phyloP scores from a whole-genome alignment of 1,140 invertebrate genomes.

The Lordiphosa stackelbergi region DNA sequence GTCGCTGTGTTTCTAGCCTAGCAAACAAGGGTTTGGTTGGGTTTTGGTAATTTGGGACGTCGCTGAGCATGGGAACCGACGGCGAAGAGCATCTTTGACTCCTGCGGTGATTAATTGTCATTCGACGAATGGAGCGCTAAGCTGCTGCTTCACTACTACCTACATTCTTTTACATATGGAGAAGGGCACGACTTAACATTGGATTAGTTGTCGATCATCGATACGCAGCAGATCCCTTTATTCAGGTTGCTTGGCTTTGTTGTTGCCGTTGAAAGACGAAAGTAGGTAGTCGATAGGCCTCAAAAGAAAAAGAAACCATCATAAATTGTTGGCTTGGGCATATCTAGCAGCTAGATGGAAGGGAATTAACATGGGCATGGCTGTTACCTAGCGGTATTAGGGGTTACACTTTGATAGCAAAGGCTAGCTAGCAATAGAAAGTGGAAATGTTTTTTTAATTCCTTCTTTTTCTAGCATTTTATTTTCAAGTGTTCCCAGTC shows the following conservation, averaged over 20 bases:
- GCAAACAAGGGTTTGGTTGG: slow-evolving; percentile 62
- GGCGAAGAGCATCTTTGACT: slow-evolving; percentile 64
- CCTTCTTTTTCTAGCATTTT: too few species aligned
- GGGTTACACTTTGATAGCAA: too few species aligned
- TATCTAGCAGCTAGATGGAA: slow-evolving; percentile 1
- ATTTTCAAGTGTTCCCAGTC: too few species aligned
- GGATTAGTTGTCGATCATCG: slow-evolving; percentile 70
- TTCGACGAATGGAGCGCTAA: slow-evolving; percentile 21
- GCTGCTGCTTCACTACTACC: slow-evolving; percentile 11
- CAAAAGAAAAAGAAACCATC: slow-evolving; percentile 21
- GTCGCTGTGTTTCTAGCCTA: slow-evolving; percentile 27
- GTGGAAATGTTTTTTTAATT: too few species aligned
- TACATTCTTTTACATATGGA: not conserved
- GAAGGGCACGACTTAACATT: slow-evolving; percentile 43
- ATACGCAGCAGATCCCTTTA: slow-evolving; percentile 28
- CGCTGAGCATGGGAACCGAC: slow-evolving; percentile 54
- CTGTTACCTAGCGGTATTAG: not conserved
- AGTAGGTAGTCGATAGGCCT: slow-evolving; percentile 43
- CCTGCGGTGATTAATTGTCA: slow-evolving; percentile 74
- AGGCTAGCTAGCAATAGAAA: too few species aligned
- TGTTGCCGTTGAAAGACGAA: slow-evolving; percentile 25
- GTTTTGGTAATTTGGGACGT: slow-evolving; percentile 20
- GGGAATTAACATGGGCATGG: slow-evolving; percentile 18
- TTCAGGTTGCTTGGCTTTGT: slow-evolving; percentile 30
- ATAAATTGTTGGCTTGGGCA: slow-evolving; percentile 58